Percentiles rank a stretch among this genome's conserved stretches.
phyloP scores from a whole-genome alignment of 2,113 vertebrate species.

The Cnemophilus loriae region DNA sequence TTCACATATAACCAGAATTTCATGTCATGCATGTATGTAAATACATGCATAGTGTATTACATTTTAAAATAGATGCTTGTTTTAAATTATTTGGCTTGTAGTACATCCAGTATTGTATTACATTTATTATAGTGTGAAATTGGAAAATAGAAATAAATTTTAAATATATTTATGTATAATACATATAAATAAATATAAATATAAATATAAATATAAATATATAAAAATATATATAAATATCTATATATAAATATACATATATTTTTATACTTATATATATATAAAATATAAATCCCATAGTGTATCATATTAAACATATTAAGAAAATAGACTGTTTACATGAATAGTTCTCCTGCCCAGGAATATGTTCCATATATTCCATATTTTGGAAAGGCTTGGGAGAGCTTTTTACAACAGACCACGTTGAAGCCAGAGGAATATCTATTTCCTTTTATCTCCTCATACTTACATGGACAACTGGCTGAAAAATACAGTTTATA shows the following conservation, averaged over 20 bases:
- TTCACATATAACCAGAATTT: neutral
- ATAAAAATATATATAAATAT: neutral
- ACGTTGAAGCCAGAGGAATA: neutral
- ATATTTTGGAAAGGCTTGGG: neutral
- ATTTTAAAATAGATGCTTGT: neutral
- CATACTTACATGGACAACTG: neutral
- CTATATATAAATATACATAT: no score
- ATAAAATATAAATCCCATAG: neutral
- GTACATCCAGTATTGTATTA: neutral
- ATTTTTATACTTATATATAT: neutral
- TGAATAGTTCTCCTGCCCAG: neutral
- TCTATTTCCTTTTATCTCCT: neutral
- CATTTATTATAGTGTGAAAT: neutral
- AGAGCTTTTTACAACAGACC: neutral
- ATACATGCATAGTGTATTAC: neutral
- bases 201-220: neutral
- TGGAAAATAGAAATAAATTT: neutral
- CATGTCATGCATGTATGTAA: fast-evolving
- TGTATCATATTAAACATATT: neutral
- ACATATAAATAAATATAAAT: no score
- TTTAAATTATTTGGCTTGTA: neutral
- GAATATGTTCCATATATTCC: neutral
- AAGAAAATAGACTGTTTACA: neutral
- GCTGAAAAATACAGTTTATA: neutral
- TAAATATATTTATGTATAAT: no score